Percentiles rank a stretch among this genome's conserved stretches.
These are phyloP conservation scores for Itoplectis maculator DNA, from an alignment of 2,888 invertebrate species.

Conservation along the genomic window DNA sequence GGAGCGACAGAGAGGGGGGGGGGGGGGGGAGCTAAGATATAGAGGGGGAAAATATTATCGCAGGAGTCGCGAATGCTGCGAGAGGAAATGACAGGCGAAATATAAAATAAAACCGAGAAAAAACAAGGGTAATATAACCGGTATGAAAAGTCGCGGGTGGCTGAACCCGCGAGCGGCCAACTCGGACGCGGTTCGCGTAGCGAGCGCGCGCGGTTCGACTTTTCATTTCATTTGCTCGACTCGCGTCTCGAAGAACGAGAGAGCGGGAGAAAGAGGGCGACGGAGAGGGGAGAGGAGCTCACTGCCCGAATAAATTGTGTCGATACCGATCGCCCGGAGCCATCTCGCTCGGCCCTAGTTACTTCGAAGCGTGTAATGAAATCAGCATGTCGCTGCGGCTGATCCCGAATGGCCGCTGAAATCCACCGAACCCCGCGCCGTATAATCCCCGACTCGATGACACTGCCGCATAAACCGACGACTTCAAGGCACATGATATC, in stretches of 20 bases:
- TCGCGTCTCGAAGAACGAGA: slow-evolving; percentile 29
- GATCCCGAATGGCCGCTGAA: slow-evolving; percentile 16
- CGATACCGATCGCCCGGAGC: slow-evolving; percentile 49
- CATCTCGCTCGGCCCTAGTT: slow-evolving; percentile 20
- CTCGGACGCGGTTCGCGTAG: not conserved
- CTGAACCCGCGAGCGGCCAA: slow-evolving; percentile 42
- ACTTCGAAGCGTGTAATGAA: slow-evolving; percentile 46
- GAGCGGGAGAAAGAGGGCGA: slow-evolving; percentile 5
- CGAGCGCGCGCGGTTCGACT: not conserved
- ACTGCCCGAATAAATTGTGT: slow-evolving; percentile 41
- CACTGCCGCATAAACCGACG: not conserved
- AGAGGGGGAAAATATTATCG: slow-evolving; percentile 6
- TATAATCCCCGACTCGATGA: slow-evolving; percentile 10
- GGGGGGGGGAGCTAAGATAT: too few relatives aligned
- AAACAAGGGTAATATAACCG: slow-evolving; percentile 27
- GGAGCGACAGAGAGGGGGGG: not conserved
- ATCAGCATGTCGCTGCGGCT: slow-evolving; percentile 36
- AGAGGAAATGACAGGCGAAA: too few relatives aligned
- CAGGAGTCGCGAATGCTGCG: too few relatives aligned
- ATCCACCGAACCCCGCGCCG: not conserved
- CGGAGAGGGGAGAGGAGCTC: not conserved
- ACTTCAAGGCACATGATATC: slow-evolving; percentile 3
- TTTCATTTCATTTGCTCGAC: slow-evolving; percentile 39
- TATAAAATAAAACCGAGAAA: not conserved
- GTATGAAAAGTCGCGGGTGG: slow-evolving; percentile 54